Conservation (phyloP, 2,888 invertebrate genomes). For the Polydrusus tereticollis region DNA sequence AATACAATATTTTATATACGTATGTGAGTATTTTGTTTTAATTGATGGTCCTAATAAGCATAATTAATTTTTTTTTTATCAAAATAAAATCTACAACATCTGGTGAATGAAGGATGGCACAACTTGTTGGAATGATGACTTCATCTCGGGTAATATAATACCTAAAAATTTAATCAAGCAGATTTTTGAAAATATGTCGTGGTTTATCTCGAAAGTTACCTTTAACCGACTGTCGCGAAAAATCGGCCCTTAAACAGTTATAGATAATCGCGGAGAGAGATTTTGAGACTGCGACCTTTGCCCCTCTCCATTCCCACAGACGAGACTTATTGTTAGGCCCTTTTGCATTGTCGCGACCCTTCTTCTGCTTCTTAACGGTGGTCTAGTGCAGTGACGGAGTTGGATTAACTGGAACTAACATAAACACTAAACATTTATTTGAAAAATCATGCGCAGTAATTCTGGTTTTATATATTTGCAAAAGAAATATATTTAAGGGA, state of each 20-base stretch:
- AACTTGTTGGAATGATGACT: not conserved
- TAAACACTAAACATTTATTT: too few species aligned
- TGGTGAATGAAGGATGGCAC: not conserved
- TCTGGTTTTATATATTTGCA: too few species aligned
- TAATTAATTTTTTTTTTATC: not conserved
- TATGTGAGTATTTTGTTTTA: not conserved
- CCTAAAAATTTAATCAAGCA: not conserved
- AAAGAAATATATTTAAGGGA: too few species aligned
- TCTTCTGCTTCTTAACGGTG: slow-evolving; percentile 47
- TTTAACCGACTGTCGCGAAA: not conserved
- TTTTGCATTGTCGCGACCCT: slow-evolving; percentile 39
- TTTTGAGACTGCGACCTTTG: slow-evolving; percentile 53
- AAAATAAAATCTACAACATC: slow-evolving; percentile 4
- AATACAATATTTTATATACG: too few species aligned
- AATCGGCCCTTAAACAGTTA: slow-evolving; percentile 39
- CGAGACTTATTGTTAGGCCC: slow-evolving; percentile 53
- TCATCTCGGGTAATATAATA: not conserved
- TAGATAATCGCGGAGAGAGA: slow-evolving; percentile 40
- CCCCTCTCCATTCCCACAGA: slow-evolving; percentile 58
- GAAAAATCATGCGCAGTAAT: too few species aligned
- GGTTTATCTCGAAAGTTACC: not conserved
- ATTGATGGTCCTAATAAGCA: not conserved
- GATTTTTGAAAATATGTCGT: not conserved
- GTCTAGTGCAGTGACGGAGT: slow-evolving; percentile 31
- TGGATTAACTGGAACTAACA: too few species aligned